Evolutionary conservation across 2,113 vertebrate genomes (phyloP).

Genomic region (Rhizomys pruinosus): DNA sequence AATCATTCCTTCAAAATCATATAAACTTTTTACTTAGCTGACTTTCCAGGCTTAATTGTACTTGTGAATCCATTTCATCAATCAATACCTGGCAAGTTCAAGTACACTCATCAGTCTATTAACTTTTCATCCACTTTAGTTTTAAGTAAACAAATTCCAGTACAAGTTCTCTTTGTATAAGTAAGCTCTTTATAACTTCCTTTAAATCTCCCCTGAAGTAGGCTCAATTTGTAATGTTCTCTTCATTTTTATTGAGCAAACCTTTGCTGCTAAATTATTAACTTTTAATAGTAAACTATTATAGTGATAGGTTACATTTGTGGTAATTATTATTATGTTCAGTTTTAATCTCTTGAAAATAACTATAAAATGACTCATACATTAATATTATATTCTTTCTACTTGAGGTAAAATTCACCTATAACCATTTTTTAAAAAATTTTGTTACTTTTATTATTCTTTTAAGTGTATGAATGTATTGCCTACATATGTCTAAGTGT

Average conservation of each 20-base stretch:
- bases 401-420: background rate
- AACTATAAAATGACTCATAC: background rate
- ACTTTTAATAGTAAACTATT: background rate
- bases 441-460: no score
- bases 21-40: background rate
- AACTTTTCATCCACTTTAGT: background rate
- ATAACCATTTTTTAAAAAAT: no score
- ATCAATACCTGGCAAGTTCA: background rate
- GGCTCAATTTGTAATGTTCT: background rate
- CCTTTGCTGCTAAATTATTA: background rate
- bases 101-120: background rate
- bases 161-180: background rate
- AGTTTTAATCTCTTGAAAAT: background rate
- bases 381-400: background rate
- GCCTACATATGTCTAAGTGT: no score
- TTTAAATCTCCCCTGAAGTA: background rate
- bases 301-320: background rate
- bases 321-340: background rate
- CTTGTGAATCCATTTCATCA: constrained; percentile 11
- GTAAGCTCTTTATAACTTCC: background rate
- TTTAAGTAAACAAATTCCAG: constrained; percentile 2
- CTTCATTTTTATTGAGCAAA: background rate
- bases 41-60: background rate
- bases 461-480: no score
- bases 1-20: background rate